Percentiles rank a stretch among this genome's conserved stretches.
Conservation (phyloP, 1,140 invertebrate species). For the Scaptomyza pallida region DNA sequence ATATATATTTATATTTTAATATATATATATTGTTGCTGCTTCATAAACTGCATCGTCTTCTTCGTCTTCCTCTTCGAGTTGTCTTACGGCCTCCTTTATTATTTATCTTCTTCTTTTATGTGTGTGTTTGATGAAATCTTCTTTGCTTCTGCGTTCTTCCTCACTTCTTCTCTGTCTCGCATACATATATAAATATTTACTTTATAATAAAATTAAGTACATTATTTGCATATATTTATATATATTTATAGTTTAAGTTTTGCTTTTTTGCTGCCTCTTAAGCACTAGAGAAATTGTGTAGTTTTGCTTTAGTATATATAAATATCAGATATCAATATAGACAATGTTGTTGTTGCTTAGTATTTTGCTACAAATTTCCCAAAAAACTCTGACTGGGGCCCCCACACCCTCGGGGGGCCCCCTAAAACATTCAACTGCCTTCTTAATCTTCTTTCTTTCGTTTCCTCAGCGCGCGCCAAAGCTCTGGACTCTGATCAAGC, state of each 20-base stretch:
- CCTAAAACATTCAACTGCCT: constrained; percentile 20
- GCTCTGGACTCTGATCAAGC: constrained; percentile 16
- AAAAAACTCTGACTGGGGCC: constrained; percentile 30
- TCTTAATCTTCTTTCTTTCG: constrained; percentile 41
- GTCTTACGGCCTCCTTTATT: constrained; percentile 44
- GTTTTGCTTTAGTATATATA: constrained; percentile 52
- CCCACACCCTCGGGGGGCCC: constrained; percentile 7
- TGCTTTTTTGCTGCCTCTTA: constrained; percentile 67
- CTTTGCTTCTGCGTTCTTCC: constrained; percentile 54
- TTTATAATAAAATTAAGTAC: constrained; percentile 75
- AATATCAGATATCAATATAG: constrained; percentile 16
- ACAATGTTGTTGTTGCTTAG: constrained; percentile 41
- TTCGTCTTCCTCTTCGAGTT: constrained; percentile 45
- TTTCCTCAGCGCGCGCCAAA: constrained; percentile 52
- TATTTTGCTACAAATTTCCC: constrained; percentile 63
- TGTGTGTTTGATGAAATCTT: constrained; percentile 82
- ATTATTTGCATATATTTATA: constrained; percentile 56
- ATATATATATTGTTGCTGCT: constrained; percentile 55
- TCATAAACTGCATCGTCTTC: constrained; percentile 24
- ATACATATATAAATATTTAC: constrained; percentile 81
- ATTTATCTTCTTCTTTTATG: constrained; percentile 26
- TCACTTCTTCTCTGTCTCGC: constrained; percentile 30
- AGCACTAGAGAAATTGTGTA: constrained; percentile 69
- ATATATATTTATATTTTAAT: constrained; percentile 73
- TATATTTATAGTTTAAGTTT: constrained; percentile 61